Evolutionary conservation across 1,140 invertebrate genomes (phyloP), one percentile per base, ranked within the genome.

Genomic region (Drosophila eugracilis): DNA sequence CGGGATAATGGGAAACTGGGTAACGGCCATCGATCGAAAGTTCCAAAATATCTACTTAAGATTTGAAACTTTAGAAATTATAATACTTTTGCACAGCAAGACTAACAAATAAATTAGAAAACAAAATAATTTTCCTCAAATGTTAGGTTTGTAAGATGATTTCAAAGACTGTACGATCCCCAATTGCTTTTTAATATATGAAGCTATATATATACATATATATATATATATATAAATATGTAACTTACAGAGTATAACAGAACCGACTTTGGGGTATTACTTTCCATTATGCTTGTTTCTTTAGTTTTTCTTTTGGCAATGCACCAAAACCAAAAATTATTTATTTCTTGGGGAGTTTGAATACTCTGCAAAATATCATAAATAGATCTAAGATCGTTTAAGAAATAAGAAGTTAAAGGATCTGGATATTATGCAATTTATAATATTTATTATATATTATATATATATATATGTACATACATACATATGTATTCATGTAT

Each of bases 251-350:
- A 2, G 58, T 24, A 62, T 42, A 14, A 9, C 4, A 17, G 0
- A 1, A 4, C 0, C 26, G 26, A 24, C 36, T 26, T 34, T 24
- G 30, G 7, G 4, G 1, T 5, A 41, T 17, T 57, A 39, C 14
- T 37, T 24, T 24, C 24, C 15, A 1, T 21, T 37, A 2, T 34
- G 54, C 39, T 17, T 55, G 58, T 62, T 41, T 62, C 50, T 62
- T 57, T 58, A 62, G 52, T 44, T 65, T 63, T 41, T 42, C 62
- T 74, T 62, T 76, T 77, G 75, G 74, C 75, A 78, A n/a, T 44
- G 50, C 50, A 71, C 74, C 74, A 77, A 77, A 30, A 45, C 5
- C 3, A 1, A 1, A 26, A 28, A 24, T 10, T 9, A 4, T 14
- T 17, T 15, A 9, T 5, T 2, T 3, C 1, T 39, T 6, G 12